Conservation (phyloP, 2,113 vertebrate species). For the Neomonachus schauinslandi region DNA sequence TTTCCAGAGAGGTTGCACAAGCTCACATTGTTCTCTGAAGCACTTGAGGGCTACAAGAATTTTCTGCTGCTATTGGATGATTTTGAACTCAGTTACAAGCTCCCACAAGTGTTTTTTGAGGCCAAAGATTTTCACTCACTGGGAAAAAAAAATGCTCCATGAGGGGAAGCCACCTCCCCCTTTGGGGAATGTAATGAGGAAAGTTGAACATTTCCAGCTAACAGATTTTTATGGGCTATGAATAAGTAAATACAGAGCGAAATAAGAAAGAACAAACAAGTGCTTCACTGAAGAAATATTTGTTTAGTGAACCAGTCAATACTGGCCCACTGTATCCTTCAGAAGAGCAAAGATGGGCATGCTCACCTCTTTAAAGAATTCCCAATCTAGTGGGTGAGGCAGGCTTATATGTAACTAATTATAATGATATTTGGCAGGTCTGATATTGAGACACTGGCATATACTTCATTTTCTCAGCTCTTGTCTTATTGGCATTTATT, state of each 20-base stretch:
- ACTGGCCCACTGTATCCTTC: neutral
- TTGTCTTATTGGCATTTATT: neutral
- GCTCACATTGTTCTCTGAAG: neutral
- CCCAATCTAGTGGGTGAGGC: neutral
- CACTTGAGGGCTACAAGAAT: fast-evolving
- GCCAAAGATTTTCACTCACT: neutral
- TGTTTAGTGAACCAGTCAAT: neutral
- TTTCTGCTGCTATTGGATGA: neutral
- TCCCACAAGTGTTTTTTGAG: neutral
- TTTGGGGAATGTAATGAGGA: conserved; percentile 47
- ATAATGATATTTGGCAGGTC: neutral
- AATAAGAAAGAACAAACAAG: conserved; percentile 14
- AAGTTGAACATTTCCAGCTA: conserved; percentile 47
- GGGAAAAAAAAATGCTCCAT: neutral
- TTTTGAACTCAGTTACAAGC: neutral
- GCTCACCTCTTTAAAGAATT: neutral
- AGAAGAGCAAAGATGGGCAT: neutral
- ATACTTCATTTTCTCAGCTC: neutral
- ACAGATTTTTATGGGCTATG: conserved; percentile 65
- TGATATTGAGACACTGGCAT: neutral
- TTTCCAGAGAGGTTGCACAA: neutral
- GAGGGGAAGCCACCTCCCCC: conserved; percentile 2
- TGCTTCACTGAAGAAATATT: conserved; percentile 27
- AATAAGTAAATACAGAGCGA: conserved; percentile 61
- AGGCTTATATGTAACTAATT: neutral